A percentile compares a stretch with the other conserved stretches of the same genome.
phyloP scores from a whole-genome alignment of 2,888 invertebrate genomes.

The Cephus spinipes region DNA sequence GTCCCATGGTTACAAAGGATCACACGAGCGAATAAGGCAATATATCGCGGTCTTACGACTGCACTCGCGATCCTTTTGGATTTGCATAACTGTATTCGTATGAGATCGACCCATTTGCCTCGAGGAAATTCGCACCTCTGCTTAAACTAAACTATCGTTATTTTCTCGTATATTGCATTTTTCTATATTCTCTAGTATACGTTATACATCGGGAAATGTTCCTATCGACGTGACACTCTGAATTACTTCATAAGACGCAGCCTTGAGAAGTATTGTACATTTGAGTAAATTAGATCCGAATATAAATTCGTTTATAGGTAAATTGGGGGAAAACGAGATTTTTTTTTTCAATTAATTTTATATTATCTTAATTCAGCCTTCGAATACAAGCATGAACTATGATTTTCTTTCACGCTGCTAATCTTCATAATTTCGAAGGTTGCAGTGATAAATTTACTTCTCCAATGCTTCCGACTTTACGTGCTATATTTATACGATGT shows the following conservation, averaged over 20 bases:
- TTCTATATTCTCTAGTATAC: not conserved
- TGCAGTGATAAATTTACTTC: not conserved
- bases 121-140: not conserved
- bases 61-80: not conserved
- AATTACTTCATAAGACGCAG: not conserved
- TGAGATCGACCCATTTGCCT: not conserved
- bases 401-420: not conserved
- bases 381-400: not conserved
- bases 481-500: not conserved
- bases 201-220: not conserved
- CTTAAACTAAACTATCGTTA: not conserved
- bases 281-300: not conserved
- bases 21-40: conserved; percentile 20
- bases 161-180: not conserved
- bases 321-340: not conserved
- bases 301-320: not conserved
- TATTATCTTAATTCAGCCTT: not conserved
- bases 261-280: not conserved
- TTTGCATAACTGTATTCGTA: conserved; percentile 5
- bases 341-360: not conserved
- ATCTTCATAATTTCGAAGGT: too few species aligned
- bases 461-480: not conserved
- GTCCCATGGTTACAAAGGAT: conserved; percentile 22
- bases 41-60: conserved; percentile 21
- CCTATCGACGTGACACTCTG: not conserved